A percentile compares a stretch with the other conserved stretches of the same genome.
Conservation (phyloP, 2,888 invertebrate species). For the Mantis religiosa region DNA sequence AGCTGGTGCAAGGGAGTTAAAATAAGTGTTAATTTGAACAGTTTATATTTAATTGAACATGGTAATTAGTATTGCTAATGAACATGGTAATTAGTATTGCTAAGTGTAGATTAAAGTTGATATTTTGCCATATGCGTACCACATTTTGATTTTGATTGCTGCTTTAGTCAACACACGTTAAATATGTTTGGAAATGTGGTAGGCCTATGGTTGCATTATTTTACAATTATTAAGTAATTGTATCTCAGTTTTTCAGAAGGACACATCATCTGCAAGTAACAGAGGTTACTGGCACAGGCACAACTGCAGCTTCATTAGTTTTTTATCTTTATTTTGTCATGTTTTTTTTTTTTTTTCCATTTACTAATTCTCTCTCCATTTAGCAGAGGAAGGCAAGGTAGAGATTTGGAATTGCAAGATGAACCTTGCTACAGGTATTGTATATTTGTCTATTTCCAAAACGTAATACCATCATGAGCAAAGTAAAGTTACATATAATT, state of each 20-base stretch:
- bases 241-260: slow-evolving; percentile 8
- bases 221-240: neutral
- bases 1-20: neutral
- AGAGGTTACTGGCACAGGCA: neutral
- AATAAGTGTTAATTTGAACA: neutral
- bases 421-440: neutral
- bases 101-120: neutral
- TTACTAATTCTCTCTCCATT: slow-evolving; percentile 1
- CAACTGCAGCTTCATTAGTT: neutral
- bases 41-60: neutral
- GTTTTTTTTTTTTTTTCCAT: neutral
- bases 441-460: neutral
- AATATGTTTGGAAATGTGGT: neutral
- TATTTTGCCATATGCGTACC: neutral
- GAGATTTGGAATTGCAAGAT: neutral
- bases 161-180: no score
- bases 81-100: neutral
- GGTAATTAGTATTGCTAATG: neutral
- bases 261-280: neutral
- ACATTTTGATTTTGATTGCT: neutral
- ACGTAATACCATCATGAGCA: neutral
- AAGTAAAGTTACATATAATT: neutral
- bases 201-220: neutral
- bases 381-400: neutral
- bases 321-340: neutral